Evolutionary conservation across 2,797 vertebrate genomes (phyloP).

Genomic region (Benthosema pterotum): DNA sequence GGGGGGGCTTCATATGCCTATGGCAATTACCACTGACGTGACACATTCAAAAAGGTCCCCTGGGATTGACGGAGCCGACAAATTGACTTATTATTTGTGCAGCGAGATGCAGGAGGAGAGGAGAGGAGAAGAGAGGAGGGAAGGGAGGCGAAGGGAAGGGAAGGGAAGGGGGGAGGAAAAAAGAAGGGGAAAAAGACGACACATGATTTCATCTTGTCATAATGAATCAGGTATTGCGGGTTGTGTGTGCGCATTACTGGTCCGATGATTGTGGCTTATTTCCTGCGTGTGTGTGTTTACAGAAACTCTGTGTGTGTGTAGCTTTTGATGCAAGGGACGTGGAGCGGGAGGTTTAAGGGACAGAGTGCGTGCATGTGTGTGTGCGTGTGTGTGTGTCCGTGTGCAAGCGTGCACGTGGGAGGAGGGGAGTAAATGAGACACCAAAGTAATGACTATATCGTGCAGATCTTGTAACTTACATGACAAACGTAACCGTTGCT

Average conservation of each 20-base stretch:
- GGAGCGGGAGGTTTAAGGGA: not conserved
- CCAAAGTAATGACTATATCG: constrained; percentile 72
- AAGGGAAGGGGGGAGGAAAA: constrained; percentile 20
- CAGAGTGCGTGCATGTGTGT: no score
- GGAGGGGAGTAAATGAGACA: constrained; percentile 27
- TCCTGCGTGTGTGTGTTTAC: constrained; percentile 67
- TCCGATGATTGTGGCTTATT: constrained; percentile 65
- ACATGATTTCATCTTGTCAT: constrained; percentile 57
- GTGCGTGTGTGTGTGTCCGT: no score
- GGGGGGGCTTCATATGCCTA: constrained; percentile 69
- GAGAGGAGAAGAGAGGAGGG: constrained; percentile 11
- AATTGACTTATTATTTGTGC: constrained; percentile 75
- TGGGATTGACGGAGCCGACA: constrained; percentile 74
- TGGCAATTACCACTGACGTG: constrained; percentile 78
- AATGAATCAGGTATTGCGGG: constrained; percentile 67
- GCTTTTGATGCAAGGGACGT: constrained; percentile 58
- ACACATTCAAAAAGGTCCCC: constrained; percentile 70
- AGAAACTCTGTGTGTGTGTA: constrained; percentile 48
- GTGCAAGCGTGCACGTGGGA: constrained; percentile 33
- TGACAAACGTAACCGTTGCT: constrained; percentile 73
- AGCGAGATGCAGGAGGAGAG: constrained; percentile 41
- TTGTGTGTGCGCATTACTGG: constrained; percentile 41
- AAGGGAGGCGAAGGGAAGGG: not conserved
- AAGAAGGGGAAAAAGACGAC: no score
- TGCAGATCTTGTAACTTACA: constrained; percentile 73